Evolutionary conservation across 2,888 invertebrate species (phyloP), one percentile per base, ranked within the genome.

Genomic region (Oxycera nigricornis): DNA sequence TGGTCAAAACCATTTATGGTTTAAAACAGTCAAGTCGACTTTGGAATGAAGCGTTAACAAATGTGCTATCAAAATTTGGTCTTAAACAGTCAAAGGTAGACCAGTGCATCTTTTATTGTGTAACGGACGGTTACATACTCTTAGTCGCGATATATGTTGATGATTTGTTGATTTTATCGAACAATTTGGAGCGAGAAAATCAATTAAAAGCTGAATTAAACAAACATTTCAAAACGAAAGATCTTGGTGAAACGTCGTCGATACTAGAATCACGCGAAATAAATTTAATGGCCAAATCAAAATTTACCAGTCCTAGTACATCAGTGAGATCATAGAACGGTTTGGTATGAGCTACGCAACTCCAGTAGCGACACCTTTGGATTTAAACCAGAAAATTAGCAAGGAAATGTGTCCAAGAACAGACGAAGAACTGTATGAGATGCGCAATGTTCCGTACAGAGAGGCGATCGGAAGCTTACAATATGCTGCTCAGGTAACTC

Each of bases 1-100:
- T 78, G 46, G 28, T 17, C 2, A 78, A 78, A 61, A 76, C 77
- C 22, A 73, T 78, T 20, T 79, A 79, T 62, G 76, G 77, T n/a
- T 57, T 78, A 4, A 78, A 78, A 41, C 78, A 77, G 52, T 75
- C 76, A 2, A 75, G 76, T 17, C 75, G 76, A 20, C 74, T 76
- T 7, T 78, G 77, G 77, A 75, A 77, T 31, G 75, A 75, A 26
- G 76, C 57, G 17, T 55, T 77, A 11, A 76, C 20, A n/a, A n/a
- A n/a, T n/a, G n/a, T n/a, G n/a, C n/a, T n/a, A n/a, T n/a, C 24
- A 1, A 55, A 1, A 24, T 55, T 55, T 1, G 46, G 14, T n/a
- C 17, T 46, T 17, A 46, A 46, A 46, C 17, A 17, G 11, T 46
- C 46, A 2, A 14, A 46, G 17, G 14, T 17, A 14, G 46, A 46